Base-by-base conservation (phyloP, 2,113 vertebrate species). In the Candoia aspera region DNA sequence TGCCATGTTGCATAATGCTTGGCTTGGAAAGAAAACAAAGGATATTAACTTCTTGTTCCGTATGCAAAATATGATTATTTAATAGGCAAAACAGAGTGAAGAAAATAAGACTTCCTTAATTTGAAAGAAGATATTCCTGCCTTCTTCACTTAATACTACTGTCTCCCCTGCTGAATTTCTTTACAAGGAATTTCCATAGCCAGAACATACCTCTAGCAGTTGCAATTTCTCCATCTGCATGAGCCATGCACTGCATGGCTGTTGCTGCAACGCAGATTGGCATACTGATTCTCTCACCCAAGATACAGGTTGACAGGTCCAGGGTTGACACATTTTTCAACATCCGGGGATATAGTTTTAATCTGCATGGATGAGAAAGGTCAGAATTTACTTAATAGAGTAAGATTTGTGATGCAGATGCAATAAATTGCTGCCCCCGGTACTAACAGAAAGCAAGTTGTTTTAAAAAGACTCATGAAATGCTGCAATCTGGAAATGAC, bases 181-280 rank as follows among this genome's bases (percentile, higher is more conserved):
- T 15, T 6, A 33, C 0, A 0, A 15, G 10, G n/a, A 23, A 46
- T 85, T 55, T 83, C 24, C 23, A 0, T 53, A 11, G 1, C 0
- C 0, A 21, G 8, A 0, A 8, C 94, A 95, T 97, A 99, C 99
- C 99, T 98, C 96, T 96, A 4, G 98, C 98, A 0, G 99, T 99
- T 0, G 99, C 99, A 0, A 92, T 97, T 93, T 99, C 99, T 23
- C 99, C 99, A 0, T 99, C 98, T 0, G 97, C 96, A 0, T 99
- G 99, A 91, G 99, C 99, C 99, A 99, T 98, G 92, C 98, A 91
- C 95, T 99, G 99, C 99, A 99, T 99, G 0, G 99, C 99, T 0
- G 99, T 99, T 0, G 99, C 98, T 0, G 96, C 98, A 0, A 97
- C 98, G 1, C 99, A 99, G 55, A 99, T 59, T 0, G 99, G 99